Conservation (phyloP, 2,888 invertebrate species). For the Heliconius erato region DNA sequence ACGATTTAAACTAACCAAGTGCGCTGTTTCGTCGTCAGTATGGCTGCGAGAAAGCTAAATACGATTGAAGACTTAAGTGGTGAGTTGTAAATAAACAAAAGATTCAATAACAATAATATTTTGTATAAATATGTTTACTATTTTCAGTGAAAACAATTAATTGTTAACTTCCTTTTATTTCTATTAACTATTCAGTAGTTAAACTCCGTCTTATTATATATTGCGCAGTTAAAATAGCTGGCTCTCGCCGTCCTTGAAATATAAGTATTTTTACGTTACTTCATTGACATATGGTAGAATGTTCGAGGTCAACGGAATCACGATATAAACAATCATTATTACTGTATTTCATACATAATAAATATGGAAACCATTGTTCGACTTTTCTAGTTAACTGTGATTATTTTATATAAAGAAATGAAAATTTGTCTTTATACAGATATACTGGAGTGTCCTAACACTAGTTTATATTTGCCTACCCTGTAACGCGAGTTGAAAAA, state of each 20-base stretch:
- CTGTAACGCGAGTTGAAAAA: no score
- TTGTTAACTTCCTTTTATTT: slow-evolving; percentile 50
- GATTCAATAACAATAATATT: slow-evolving; percentile 62
- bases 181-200: slow-evolving; percentile 25
- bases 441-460: neutral
- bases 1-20: neutral
- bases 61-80: slow-evolving; percentile 83
- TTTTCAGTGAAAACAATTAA: slow-evolving; percentile 52
- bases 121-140: slow-evolving; percentile 60
- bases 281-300: slow-evolving; percentile 53
- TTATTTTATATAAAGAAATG: neutral
- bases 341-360: slow-evolving; percentile 32
- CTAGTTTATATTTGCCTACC: no score
- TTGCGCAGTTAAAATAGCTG: slow-evolving; percentile 59
- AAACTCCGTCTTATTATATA: slow-evolving; percentile 44
- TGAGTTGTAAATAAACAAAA: slow-evolving; percentile 76
- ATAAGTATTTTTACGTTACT: slow-evolving; percentile 49
- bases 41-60: slow-evolving; percentile 81
- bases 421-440: neutral
- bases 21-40: slow-evolving; percentile 57
- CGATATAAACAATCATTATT: slow-evolving; percentile 28
- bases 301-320: slow-evolving; percentile 60
- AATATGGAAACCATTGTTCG: neutral
- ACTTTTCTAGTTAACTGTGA: neutral
- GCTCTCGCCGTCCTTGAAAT: slow-evolving; percentile 59